Evolutionary conservation across 1,140 invertebrate species (phyloP).

Genomic region (Oryctes rhinoceros): DNA sequence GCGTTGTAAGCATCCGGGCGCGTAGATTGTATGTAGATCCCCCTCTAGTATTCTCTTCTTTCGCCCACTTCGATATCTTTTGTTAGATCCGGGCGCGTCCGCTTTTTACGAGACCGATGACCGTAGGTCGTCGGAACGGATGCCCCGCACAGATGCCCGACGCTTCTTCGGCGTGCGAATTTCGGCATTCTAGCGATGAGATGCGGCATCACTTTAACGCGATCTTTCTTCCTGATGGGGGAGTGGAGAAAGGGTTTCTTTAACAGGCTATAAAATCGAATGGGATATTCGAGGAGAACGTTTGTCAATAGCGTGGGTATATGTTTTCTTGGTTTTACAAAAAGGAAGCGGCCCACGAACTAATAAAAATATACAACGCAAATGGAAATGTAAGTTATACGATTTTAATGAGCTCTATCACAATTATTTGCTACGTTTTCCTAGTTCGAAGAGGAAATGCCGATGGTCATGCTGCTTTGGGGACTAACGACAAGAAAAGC

Average conservation of each 20-base stretch:
- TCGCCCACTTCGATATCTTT: not conserved
- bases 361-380: too few species aligned
- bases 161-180: not conserved
- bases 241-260: not conserved
- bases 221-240: not conserved
- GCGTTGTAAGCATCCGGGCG: constrained; percentile 8
- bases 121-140: not conserved
- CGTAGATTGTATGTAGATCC: not conserved
- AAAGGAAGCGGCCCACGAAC: not conserved
- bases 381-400: too few species aligned
- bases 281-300: constrained; percentile 3
- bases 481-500: too few species aligned
- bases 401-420: too few species aligned
- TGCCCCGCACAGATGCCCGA: not conserved
- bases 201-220: constrained; percentile 2
- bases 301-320: not conserved
- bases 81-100: not conserved
- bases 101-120: not conserved
- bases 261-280: not conserved
- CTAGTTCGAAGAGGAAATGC: too few species aligned
- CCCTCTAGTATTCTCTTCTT: not conserved
- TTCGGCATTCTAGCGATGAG: not conserved
- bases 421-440: too few species aligned
- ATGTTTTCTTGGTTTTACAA: not conserved
- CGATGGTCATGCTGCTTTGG: too few species aligned